These are phyloP conservation scores for Ophion ventricosus DNA, from an alignment of 2,888 invertebrate genomes.

Conservation along the genomic window DNA sequence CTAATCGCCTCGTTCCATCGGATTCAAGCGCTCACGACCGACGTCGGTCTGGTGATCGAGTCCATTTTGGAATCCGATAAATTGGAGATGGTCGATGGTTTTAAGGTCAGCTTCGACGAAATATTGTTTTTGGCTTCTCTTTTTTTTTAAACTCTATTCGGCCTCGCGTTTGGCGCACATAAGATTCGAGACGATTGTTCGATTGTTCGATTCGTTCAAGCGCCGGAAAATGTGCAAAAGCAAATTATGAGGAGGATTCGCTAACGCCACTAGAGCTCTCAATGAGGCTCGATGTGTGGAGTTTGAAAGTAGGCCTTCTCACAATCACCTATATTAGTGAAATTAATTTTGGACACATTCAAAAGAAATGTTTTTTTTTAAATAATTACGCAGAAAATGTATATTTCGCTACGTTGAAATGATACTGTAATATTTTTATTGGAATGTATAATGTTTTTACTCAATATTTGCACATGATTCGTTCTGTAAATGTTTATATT, in stretches of 20 bases:
- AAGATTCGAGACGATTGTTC: conserved; percentile 54
- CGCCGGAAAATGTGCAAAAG: conserved; percentile 74
- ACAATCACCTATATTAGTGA: conserved; percentile 68
- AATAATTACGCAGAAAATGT: conserved; percentile 5
- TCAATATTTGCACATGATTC: too few relatives aligned
- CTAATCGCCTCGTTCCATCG: conserved; percentile 98
- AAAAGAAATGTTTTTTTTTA: neutral
- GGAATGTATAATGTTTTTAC: too few relatives aligned
- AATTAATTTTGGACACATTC: neutral
- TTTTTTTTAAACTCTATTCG: neutral
- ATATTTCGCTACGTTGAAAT: neutral
- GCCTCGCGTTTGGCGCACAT: conserved; percentile 64
- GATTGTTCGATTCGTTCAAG: conserved; percentile 49
- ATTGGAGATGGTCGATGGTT: conserved; percentile 91
- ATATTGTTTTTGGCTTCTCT: neutral
- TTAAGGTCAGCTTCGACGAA: conserved; percentile 85
- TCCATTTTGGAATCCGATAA: conserved; percentile 94
- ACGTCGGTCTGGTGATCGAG: conserved; percentile 92
- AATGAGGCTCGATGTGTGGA: conserved; percentile 75
- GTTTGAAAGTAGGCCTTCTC: conserved; percentile 80
- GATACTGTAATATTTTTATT: too few relatives aligned
- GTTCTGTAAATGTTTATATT: too few relatives aligned
- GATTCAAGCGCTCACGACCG: conserved; percentile 93
- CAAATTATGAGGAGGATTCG: conserved; percentile 77
- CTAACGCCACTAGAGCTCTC: conserved; percentile 77